These are phyloP conservation scores for Reticulitermes speratus DNA, from an alignment of 1,140 invertebrate genomes.

Conservation along the genomic window DNA sequence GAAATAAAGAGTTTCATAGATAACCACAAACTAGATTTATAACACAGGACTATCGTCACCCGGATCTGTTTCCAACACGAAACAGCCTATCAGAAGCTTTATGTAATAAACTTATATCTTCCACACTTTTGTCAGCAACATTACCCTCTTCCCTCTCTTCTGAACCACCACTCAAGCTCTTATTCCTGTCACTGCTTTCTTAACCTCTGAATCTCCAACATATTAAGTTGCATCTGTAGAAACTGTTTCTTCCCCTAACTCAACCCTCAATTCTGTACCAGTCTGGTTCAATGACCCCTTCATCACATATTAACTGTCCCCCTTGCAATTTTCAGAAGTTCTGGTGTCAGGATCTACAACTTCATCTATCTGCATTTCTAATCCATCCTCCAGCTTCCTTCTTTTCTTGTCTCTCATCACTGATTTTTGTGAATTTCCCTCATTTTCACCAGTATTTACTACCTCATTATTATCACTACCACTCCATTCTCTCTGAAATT, in stretches of 20 bases:
- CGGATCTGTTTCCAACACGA: too few relatives aligned
- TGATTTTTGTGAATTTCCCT: neutral
- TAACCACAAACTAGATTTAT: too few relatives aligned
- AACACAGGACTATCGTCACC: too few relatives aligned
- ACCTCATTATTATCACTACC: neutral
- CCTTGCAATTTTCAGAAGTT: neutral
- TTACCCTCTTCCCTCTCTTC: neutral
- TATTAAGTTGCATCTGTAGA: neutral
- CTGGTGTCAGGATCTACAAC: neutral
- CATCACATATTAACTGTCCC: neutral
- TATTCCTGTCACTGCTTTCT: neutral
- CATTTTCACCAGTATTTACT: neutral
- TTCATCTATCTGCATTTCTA: neutral
- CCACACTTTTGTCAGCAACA: neutral
- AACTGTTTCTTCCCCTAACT: neutral
- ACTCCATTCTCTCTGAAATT: neutral
- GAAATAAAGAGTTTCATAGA: too few relatives aligned
- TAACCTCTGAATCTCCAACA: neutral
- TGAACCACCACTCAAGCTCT: too few relatives aligned
- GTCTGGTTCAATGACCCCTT: neutral
- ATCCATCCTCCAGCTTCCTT: neutral
- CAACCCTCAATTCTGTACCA: neutral
- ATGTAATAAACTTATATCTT: neutral
- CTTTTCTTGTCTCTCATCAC: neutral
- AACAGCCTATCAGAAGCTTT: neutral